These are phyloP conservation scores for Erinaceus europaeus DNA, from an alignment of 2,113 vertebrate genomes.

Conservation along the genomic window DNA sequence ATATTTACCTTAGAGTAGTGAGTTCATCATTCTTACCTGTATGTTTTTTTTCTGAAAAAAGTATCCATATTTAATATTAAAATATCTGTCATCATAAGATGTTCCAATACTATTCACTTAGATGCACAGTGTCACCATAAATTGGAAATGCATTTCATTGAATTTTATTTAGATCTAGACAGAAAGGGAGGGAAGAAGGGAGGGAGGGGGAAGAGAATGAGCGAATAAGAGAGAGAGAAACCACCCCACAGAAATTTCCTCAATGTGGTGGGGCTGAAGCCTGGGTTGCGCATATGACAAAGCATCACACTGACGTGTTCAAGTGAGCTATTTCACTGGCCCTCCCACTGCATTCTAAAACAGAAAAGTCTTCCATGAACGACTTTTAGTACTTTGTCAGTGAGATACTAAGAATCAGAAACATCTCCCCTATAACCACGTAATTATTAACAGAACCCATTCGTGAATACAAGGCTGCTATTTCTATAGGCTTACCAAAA, in stretches of 20 bases:
- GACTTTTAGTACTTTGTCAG: background rate
- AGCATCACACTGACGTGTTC: too few relatives aligned
- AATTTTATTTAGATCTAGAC: too few relatives aligned
- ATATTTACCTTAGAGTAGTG: background rate
- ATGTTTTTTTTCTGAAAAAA: background rate
- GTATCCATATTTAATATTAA: background rate
- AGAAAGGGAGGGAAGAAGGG: too few relatives aligned
- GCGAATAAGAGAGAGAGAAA: too few relatives aligned
- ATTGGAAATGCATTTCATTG: background rate
- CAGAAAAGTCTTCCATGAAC: background rate
- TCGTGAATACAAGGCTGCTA: too few relatives aligned
- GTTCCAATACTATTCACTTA: background rate
- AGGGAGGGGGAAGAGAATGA: too few relatives aligned
- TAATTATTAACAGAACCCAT: background rate
- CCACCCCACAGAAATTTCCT: too few relatives aligned
- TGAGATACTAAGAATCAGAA: background rate
- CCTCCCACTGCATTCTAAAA: background rate
- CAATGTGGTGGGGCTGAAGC: too few relatives aligned
- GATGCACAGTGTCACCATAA: background rate
- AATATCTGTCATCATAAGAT: background rate
- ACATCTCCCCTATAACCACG: background rate
- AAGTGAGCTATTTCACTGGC: too few relatives aligned
- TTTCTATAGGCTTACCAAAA: background rate
- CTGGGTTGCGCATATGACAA: too few relatives aligned
- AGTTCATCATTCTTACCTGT: background rate